Percentiles rank a stretch among this genome's conserved stretches.
Conservation (phyloP, 2,797 vertebrate species). For the Spinibarbus caldwelli region DNA sequence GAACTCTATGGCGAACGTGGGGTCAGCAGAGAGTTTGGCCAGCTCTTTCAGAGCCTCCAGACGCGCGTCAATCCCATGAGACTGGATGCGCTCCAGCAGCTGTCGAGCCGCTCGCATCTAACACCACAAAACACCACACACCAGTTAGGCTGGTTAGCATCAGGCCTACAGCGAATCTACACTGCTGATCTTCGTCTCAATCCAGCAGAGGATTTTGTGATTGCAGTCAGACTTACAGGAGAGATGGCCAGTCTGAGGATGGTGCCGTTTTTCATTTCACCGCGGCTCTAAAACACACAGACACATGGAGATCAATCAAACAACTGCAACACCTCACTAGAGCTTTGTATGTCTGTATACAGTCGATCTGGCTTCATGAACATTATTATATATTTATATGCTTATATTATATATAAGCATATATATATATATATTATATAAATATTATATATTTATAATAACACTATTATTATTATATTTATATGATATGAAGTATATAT, state of each 20-base stretch:
- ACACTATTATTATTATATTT: too few species aligned
- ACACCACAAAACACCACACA: background rate
- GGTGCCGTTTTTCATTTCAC: slow-evolving; percentile 97
- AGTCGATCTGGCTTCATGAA: background rate
- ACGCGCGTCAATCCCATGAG: slow-evolving; percentile 89
- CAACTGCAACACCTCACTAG: background rate
- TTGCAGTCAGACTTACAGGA: slow-evolving; percentile 79
- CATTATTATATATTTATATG: too few species aligned
- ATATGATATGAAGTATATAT: too few species aligned
- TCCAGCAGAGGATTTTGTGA: background rate
- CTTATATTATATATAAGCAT: too few species aligned
- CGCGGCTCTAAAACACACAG: slow-evolving; percentile 81
- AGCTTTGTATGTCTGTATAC: background rate
- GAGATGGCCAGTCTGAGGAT: slow-evolving; percentile 95
- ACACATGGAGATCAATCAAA: background rate
- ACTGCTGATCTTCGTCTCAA: background rate
- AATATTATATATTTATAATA: too few species aligned
- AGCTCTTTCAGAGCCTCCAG: slow-evolving; percentile 97
- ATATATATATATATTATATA: background rate
- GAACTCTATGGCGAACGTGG: slow-evolving; percentile 95
- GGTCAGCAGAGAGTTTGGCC: slow-evolving; percentile 94
- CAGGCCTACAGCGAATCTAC: background rate
- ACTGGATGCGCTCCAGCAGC: slow-evolving; percentile 95
- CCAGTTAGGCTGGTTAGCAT: background rate
- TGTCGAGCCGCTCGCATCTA: slow-evolving; percentile 94